These are phyloP conservation scores for Parochlus steinenii DNA, from an alignment of 2,888 invertebrate species.

Conservation along the genomic window DNA sequence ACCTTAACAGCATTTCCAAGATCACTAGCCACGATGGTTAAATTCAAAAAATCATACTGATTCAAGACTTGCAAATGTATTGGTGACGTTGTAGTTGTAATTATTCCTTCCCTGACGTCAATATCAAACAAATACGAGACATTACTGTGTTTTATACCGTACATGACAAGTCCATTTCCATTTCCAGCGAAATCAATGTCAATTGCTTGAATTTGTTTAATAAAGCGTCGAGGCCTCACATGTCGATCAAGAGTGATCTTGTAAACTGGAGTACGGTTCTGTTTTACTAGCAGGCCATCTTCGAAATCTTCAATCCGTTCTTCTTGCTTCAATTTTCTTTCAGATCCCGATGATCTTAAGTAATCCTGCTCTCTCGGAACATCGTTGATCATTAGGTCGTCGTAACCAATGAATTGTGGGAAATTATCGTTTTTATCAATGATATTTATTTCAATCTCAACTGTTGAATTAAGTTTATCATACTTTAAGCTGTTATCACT, in stretches of 20 bases:
- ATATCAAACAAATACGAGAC: constrained; percentile 53
- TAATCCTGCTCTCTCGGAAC: constrained; percentile 34
- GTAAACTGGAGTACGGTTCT: constrained; percentile 46
- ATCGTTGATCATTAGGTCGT: constrained; percentile 37
- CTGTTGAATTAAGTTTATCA: constrained; percentile 47
- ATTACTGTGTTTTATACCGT: constrained; percentile 50
- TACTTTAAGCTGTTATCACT: constrained; percentile 48
- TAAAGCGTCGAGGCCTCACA: constrained; percentile 52
- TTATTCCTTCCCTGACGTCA: constrained; percentile 69
- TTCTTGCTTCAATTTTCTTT: constrained; percentile 10
- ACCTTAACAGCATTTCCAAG: constrained; percentile 69
- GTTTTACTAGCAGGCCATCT: too few relatives aligned
- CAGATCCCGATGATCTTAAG: constrained; percentile 16
- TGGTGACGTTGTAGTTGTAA: constrained; percentile 47
- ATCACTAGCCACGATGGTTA: constrained; percentile 70
- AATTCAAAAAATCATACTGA: constrained; percentile 40
- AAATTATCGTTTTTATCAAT: constrained; percentile 72
- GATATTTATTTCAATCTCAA: constrained; percentile 65
- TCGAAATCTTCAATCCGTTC: constrained; percentile 24
- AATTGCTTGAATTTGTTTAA: constrained; percentile 62
- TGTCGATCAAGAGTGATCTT: constrained; percentile 60
- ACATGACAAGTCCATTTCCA: constrained; percentile 72
- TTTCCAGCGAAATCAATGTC: constrained; percentile 73
- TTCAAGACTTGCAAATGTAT: constrained; percentile 15
- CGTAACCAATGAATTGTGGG: constrained; percentile 62